Base-by-base conservation (phyloP, 2,888 invertebrate genomes). In the Drosophila putrida region DNA sequence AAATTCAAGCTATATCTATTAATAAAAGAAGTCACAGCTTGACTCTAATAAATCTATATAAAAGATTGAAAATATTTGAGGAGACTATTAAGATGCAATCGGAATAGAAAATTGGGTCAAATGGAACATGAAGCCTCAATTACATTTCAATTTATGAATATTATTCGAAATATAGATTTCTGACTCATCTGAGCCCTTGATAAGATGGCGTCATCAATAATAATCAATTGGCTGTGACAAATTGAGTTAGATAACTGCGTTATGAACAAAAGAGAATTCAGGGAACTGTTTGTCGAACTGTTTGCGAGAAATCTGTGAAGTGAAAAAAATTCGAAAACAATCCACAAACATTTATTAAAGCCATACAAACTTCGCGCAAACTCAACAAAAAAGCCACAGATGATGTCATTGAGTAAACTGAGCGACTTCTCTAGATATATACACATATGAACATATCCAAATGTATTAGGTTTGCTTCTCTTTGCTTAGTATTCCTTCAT, bases 201-300 rank as follows among this genome's bases (percentile, higher is more conserved):
- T 43, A 36, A 49, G 39, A 69, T 77, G 80, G 62, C 81, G 75
- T 85, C 88, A 82, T 60, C 80, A 88, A 88, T 82, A 88, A 80
- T 75, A 86, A 78, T 84, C 88, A 84, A 84, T 84, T 84, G 88
- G 39, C 81, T 88, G 88, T 84, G 87, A 88, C 83, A 84, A 86
- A 84, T 86, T 78, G 70, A 61, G 66, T 60, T 58, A 66, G 50
- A 68, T 51, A 61, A 60, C 43, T 51, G 49, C 47, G 47, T 38
- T 51, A 59, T 44, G 44, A 39, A 20, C n/a, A 25, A 20, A 43
- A 44, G 36, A 4, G 6, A 15, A 50, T 55, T 36, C 44, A 13
- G 6, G 27, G 38, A 58, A 58, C 31, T 58, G 28, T 58, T 38
- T 58, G 28, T 58, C 10, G 15, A 43, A 28, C 13, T 39, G 20